Percentiles rank a stretch among this genome's conserved stretches.
These are phyloP conservation scores for Perdita meconis DNA, from an alignment of 2,888 invertebrate genomes.

Conservation along the genomic window DNA sequence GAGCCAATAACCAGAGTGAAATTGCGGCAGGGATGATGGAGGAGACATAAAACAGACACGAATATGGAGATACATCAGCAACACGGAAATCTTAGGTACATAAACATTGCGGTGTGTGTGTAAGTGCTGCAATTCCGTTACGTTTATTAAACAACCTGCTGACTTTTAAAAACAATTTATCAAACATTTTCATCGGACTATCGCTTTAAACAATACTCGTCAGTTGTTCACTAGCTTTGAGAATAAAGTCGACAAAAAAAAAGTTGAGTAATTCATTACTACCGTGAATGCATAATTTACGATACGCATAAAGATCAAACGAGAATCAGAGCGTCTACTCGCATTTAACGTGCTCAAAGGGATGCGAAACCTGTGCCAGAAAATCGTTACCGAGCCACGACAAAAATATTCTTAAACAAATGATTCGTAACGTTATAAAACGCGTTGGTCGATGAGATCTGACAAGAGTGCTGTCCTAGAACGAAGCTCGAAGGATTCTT, in stretches of 20 bases:
- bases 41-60: neutral
- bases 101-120: conserved; percentile 2
- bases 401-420: conserved; percentile 37
- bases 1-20: neutral
- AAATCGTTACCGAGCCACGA: conserved; percentile 11
- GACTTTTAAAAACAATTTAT: no score
- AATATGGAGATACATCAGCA: neutral
- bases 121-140: no score
- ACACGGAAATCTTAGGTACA: neutral
- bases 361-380: conserved; percentile 22
- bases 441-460: neutral
- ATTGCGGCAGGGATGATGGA: neutral
- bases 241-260: neutral
- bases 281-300: conserved; percentile 28
- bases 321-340: neutral
- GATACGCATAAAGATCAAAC: conserved; percentile 27
- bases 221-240: neutral
- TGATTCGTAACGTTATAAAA: conserved; percentile 13
- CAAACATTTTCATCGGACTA: neutral
- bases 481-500: neutral
- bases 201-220: neutral
- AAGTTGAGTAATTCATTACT: neutral
- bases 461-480: neutral
- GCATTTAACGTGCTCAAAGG: conserved; percentile 4
- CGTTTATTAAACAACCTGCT: neutral